phyloP scores from a whole-genome alignment of 1,140 invertebrate genomes.

The Pemphigus obesinymphae region DNA sequence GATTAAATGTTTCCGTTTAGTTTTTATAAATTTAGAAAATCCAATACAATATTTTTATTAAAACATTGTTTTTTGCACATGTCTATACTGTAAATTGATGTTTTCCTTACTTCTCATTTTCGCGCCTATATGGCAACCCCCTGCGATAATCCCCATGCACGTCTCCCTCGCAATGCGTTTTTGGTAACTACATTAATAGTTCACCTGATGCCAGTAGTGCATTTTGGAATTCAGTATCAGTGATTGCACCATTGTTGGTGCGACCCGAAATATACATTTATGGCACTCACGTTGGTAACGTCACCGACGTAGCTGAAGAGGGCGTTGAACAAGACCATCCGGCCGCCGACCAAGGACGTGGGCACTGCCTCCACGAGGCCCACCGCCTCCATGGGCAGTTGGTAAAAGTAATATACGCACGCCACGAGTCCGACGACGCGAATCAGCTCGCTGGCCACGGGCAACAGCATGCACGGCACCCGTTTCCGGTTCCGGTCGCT shows the following conservation, averaged over 20 bases:
- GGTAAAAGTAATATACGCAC: slow-evolving; percentile 67
- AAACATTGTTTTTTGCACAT: no score
- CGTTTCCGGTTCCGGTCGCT: slow-evolving; percentile 58
- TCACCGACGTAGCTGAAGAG: slow-evolving; percentile 85
- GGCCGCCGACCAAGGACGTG: slow-evolving; percentile 73
- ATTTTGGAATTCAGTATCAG: no score
- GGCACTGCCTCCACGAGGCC: slow-evolving; percentile 70
- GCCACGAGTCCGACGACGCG: slow-evolving; percentile 69
- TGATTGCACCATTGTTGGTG: neutral
- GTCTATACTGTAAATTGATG: no score
- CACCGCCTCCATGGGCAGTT: slow-evolving; percentile 65
- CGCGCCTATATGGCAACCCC: no score
- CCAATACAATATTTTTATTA: no score
- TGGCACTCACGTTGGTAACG: slow-evolving; percentile 65
- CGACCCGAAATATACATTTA: slow-evolving; percentile 48
- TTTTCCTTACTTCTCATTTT: no score
- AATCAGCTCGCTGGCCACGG: slow-evolving; percentile 73
- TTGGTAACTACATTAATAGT: no score
- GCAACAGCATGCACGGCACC: slow-evolving; percentile 77
- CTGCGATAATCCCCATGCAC: no score
- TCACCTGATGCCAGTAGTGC: no score
- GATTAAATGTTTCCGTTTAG: no score
- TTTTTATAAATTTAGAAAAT: no score
- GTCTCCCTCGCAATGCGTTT: no score
- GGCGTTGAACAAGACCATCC: slow-evolving; percentile 85